A percentile compares a stretch with the other conserved stretches of the same genome.
phyloP scores from a whole-genome alignment of 2,113 vertebrate species.

The Actenoides hombroni region DNA sequence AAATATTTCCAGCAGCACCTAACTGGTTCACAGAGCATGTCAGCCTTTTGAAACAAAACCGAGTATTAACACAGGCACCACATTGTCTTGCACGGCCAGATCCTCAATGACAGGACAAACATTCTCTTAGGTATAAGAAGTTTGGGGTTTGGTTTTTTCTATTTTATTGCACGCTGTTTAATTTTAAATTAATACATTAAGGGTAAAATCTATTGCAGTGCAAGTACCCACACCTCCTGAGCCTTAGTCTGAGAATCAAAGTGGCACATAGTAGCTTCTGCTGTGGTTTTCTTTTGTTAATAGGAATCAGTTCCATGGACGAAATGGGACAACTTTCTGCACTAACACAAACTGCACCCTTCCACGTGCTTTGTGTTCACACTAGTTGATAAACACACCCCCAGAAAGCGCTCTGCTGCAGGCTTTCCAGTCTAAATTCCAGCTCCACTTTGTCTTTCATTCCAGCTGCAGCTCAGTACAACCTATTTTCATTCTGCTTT shows the following conservation, averaged over 20 bases:
- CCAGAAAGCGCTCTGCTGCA: background rate
- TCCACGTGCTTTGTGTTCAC: background rate
- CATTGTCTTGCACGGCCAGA: background rate
- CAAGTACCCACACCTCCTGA: background rate
- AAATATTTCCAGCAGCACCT: background rate
- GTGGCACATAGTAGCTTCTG: background rate
- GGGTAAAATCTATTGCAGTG: background rate
- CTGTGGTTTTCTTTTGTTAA: background rate
- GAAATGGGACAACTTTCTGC: background rate
- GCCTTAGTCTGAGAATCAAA: background rate
- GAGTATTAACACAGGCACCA: background rate
- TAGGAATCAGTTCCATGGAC: background rate
- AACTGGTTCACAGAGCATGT: background rate
- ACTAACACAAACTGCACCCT: background rate
- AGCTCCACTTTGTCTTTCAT: background rate
- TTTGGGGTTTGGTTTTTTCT: background rate
- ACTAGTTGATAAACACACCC: background rate
- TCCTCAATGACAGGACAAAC: background rate
- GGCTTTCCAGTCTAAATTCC: background rate
- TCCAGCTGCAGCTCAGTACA: background rate
- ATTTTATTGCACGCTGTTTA: background rate
- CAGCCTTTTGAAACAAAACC: background rate
- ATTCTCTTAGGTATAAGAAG: background rate
- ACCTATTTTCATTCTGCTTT: background rate
- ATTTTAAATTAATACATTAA: background rate